A percentile compares a stretch with the other conserved stretches of the same genome.
Evolutionary conservation across 2,888 invertebrate genomes (phyloP).

Genomic region (Drosophila yooni): DNA sequence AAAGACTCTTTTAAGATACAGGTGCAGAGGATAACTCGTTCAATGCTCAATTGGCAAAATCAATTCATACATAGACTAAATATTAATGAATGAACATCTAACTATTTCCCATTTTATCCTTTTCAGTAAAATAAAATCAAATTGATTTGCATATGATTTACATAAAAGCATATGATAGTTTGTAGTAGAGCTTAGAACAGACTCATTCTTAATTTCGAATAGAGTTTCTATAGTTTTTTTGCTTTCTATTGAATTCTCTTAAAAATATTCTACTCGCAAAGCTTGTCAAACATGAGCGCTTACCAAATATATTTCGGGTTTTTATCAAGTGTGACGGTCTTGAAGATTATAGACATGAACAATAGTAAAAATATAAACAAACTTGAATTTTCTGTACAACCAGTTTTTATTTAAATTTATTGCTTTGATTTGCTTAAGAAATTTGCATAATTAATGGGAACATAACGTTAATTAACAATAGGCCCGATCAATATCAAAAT

Average conservation of each 20-base stretch:
- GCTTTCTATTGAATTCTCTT: neutral
- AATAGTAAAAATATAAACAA: slow-evolving; percentile 17
- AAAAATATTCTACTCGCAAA: neutral
- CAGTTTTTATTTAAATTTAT: slow-evolving; percentile 34
- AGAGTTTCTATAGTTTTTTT: neutral
- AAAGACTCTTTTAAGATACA: neutral
- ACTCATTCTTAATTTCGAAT: neutral
- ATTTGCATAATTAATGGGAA: slow-evolving; percentile 54
- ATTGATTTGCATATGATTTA: neutral
- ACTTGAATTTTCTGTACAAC: slow-evolving; percentile 32
- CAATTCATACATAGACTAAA: neutral
- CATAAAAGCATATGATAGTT: neutral
- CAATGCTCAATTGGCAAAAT: neutral
- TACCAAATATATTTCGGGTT: neutral
- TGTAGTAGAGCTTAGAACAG: neutral
- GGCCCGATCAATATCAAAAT: slow-evolving; percentile 27
- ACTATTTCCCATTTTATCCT: neutral
- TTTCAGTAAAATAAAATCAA: neutral
- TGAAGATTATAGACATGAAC: slow-evolving; percentile 2
- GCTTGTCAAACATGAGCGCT: slow-evolving; percentile 1
- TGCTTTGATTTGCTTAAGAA: slow-evolving; percentile 39
- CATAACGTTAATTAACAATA: slow-evolving; percentile 41
- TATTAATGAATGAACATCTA: neutral
- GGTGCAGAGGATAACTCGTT: neutral
- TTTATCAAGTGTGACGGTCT: slow-evolving; percentile 8